Conservation (phyloP, 2,888 invertebrate genomes). For the Entomobrya multifasciata region DNA sequence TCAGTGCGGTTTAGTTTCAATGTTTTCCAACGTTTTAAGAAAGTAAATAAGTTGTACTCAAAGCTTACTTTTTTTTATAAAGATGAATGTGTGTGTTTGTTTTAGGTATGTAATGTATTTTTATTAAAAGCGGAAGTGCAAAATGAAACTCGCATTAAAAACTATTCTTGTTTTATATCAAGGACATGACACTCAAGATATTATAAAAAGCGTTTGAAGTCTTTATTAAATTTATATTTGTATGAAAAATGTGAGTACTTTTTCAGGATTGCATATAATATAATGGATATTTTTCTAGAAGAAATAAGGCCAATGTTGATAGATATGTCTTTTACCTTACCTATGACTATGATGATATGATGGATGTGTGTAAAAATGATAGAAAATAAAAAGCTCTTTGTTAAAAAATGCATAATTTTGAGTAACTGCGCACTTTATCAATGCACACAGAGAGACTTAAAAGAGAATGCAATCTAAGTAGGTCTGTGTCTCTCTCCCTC, state of each 20-base stretch:
- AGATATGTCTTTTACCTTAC: too few species aligned
- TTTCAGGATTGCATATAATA: conserved; percentile 9
- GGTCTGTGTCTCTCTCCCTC: conserved; percentile 25
- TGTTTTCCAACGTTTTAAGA: not conserved
- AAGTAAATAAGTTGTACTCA: not conserved
- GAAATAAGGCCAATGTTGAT: conserved; percentile 55
- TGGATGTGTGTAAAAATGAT: not conserved
- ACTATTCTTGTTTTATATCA: conserved; percentile 21
- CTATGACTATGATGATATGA: too few species aligned
- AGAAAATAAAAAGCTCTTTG: not conserved
- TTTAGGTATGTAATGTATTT: not conserved
- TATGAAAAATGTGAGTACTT: conserved; percentile 33
- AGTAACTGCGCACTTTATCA: not conserved
- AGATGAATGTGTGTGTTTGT: too few species aligned
- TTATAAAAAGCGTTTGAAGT: not conserved
- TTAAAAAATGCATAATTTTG: not conserved
- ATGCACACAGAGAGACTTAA: not conserved
- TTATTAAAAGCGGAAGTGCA: conserved; percentile 38
- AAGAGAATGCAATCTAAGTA: conserved; percentile 13
- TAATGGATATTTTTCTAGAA: conserved; percentile 21
- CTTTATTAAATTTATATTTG: not conserved
- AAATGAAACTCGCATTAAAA: not conserved
- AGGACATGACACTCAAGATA: conserved; percentile 26
- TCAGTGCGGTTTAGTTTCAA: not conserved
- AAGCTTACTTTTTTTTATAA: too few species aligned